These are phyloP conservation scores for Hetaerina americana DNA, from an alignment of 1,140 invertebrate genomes.

Conservation along the genomic window DNA sequence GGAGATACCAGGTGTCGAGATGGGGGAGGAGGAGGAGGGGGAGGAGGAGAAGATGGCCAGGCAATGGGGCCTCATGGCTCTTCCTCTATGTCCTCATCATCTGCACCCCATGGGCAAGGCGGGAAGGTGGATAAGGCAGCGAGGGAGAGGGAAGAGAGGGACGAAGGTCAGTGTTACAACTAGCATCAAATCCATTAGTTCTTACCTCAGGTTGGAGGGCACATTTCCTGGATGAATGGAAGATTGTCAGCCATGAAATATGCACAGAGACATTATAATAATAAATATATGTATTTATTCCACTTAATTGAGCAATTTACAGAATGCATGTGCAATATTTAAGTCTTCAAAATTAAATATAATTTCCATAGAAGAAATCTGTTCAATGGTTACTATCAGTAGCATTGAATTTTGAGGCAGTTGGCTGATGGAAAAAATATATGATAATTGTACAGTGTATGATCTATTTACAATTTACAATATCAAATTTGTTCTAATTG, in stretches of 20 bases:
- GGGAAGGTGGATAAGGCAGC: conserved; percentile 17
- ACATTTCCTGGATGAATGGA: too few species aligned
- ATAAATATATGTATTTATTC: background rate
- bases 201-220: background rate
- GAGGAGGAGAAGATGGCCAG: background rate
- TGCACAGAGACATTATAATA: background rate
- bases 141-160: conserved; percentile 35
- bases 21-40: background rate
- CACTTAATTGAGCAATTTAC: background rate
- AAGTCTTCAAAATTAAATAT: background rate
- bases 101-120: conserved; percentile 13
- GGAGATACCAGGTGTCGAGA: conserved; percentile 53
- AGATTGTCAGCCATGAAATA: too few species aligned
- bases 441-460: too few species aligned
- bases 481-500: too few species aligned
- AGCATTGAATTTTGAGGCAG: too few species aligned
- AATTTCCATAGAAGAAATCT: too few species aligned
- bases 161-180: conserved; percentile 54
- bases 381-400: too few species aligned
- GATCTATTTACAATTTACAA: too few species aligned
- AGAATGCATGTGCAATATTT: too few species aligned
- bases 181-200: too few species aligned
- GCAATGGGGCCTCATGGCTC: background rate
- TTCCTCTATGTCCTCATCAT: background rate
- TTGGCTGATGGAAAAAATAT: too few species aligned